Percentiles rank a stretch among this genome's conserved stretches.
Evolutionary conservation across 2,888 invertebrate species (phyloP).

Genomic region (Lissonota sp.): DNA sequence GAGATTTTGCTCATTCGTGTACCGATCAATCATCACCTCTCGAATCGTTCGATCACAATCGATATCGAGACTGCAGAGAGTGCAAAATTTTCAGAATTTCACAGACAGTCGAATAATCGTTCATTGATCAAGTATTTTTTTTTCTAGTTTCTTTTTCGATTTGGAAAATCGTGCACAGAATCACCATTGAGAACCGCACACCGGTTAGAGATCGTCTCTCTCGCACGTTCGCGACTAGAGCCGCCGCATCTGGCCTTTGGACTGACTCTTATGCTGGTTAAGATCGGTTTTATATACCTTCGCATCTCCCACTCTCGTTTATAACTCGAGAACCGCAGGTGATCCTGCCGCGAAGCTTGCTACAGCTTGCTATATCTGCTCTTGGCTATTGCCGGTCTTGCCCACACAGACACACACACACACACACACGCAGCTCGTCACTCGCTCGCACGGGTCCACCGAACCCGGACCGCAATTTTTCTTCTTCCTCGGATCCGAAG

Average conservation of each 20-base stretch:
- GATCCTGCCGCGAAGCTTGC: too few species aligned
- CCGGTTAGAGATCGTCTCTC: constrained; percentile 79
- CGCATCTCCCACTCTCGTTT: constrained; percentile 79
- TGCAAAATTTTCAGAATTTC: background rate
- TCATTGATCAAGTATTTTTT: background rate
- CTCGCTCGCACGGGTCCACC: constrained; percentile 18
- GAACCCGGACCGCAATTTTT: constrained; percentile 15
- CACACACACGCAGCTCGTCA: too few species aligned
- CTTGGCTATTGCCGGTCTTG: constrained; percentile 24
- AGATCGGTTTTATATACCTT: constrained; percentile 83
- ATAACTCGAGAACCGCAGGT: constrained; percentile 61
- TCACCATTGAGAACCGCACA: constrained; percentile 75
- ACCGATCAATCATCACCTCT: constrained; percentile 9
- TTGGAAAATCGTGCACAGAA: constrained; percentile 76
- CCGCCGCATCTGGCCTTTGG: constrained; percentile 82
- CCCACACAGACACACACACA: too few species aligned
- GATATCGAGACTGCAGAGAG: constrained; percentile 28
- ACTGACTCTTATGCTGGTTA: constrained; percentile 78
- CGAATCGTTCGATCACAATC: constrained; percentile 2
- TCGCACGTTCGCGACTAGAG: constrained; percentile 83
- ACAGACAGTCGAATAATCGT: constrained; percentile 1
- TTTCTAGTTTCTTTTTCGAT: constrained; percentile 6
- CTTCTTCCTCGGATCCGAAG: constrained; percentile 25
- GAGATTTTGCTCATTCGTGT: background rate
- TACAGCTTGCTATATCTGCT: constrained; percentile 62